A percentile compares a stretch with the other conserved stretches of the same genome.
These are phyloP conservation scores for Penaeus japonicus DNA, from an alignment of 1,140 invertebrate genomes.

Conservation along the genomic window DNA sequence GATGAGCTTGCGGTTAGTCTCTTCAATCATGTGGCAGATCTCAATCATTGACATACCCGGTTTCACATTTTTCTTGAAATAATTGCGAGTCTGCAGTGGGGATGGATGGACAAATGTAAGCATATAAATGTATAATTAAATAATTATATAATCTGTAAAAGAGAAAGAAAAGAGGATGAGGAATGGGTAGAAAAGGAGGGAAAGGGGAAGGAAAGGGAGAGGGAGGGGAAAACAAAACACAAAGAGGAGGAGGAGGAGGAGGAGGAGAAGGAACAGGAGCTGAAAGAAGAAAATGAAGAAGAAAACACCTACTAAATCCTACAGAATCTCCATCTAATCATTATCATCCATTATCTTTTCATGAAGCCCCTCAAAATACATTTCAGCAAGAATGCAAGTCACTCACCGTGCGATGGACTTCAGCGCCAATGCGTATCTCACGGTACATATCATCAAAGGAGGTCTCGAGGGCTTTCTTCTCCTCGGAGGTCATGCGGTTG, in stretches of 20 bases:
- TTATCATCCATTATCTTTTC: no score
- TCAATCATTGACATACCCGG: slow-evolving; percentile 99
- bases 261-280: no score
- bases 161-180: no score
- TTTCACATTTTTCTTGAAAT: slow-evolving; percentile 91
- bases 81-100: slow-evolving; percentile 79
- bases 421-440: slow-evolving; percentile 93
- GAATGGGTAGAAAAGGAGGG: no score
- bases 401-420: slow-evolving; percentile 90
- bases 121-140: background rate
- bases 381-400: slow-evolving; percentile 39
- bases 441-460: slow-evolving; percentile 84
- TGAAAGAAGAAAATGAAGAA: no score
- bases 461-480: slow-evolving; percentile 76
- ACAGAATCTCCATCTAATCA: no score
- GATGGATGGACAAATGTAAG: background rate
- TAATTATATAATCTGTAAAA: background rate
- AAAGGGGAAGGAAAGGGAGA: no score
- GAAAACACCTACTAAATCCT: no score
- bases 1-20: slow-evolving; percentile 88
- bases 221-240: accelerated
- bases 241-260: no score
- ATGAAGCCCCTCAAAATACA: no score
- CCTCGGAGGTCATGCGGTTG: slow-evolving; percentile 88
- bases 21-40: slow-evolving; percentile 97